Percentiles rank a stretch among this genome's conserved stretches.
phyloP scores from a whole-genome alignment of 2,797 vertebrate genomes.

The Octomys mimax region DNA sequence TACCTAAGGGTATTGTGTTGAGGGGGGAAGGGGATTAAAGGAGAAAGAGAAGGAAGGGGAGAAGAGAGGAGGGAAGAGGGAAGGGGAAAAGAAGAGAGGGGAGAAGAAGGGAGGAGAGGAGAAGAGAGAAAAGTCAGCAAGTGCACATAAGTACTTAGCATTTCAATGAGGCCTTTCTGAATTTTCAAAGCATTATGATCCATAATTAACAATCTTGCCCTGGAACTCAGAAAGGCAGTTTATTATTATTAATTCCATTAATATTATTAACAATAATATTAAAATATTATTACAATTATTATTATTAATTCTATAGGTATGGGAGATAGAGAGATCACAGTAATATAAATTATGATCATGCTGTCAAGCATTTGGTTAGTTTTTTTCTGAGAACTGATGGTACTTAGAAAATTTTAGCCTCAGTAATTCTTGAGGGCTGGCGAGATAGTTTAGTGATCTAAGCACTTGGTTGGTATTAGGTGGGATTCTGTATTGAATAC shows the following conservation, averaged over 20 bases:
- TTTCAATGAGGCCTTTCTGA: neutral
- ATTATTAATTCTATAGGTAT: neutral
- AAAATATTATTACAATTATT: too few species aligned
- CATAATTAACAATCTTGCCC: conserved; percentile 38
- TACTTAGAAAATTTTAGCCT: conserved; percentile 35
- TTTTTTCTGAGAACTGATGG: conserved; percentile 13
- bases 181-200: conserved; percentile 48
- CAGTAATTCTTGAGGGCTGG: neutral
- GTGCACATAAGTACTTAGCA: neutral
- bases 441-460: too few species aligned
- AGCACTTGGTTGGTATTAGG: conserved; percentile 49
- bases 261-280: too few species aligned
- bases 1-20: neutral
- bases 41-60: neutral
- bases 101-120: neutral
- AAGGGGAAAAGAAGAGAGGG: too few species aligned
- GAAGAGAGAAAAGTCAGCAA: neutral
- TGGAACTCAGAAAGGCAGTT: conserved; percentile 14
- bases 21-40: neutral
- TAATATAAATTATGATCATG: neutral
- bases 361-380: neutral
- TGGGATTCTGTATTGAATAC: conserved; percentile 9
- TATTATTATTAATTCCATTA: conserved; percentile 55
- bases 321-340: neutral
- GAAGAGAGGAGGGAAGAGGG: too few species aligned